Percentiles rank a stretch among this genome's conserved stretches.
phyloP scores from a whole-genome alignment of 2,888 invertebrate species.

The Choreutis nemorana region DNA sequence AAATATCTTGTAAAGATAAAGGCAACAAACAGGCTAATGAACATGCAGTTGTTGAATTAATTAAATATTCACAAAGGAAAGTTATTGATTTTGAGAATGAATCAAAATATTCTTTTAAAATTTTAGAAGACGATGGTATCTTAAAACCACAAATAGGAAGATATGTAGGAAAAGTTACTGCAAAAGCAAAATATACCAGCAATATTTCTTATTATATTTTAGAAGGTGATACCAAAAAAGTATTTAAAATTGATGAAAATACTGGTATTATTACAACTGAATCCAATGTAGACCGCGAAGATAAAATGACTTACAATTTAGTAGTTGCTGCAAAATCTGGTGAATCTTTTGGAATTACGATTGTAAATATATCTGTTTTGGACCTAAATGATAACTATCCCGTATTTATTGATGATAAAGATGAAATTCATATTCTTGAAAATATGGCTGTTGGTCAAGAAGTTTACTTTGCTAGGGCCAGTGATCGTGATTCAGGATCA shows the following conservation, averaged over 20 bases:
- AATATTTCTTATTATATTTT: slow-evolving; percentile 78
- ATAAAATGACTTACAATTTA: slow-evolving; percentile 76
- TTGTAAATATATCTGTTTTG: slow-evolving; percentile 80
- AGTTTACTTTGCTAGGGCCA: slow-evolving; percentile 86
- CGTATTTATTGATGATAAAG: slow-evolving; percentile 78
- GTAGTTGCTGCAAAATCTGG: slow-evolving; percentile 82
- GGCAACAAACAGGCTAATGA: slow-evolving; percentile 77
- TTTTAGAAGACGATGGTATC: slow-evolving; percentile 81
- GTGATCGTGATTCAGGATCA: slow-evolving; percentile 87
- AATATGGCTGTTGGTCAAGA: slow-evolving; percentile 95
- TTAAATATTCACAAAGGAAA: slow-evolving; percentile 76
- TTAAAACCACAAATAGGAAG: slow-evolving; percentile 69
- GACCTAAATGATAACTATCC: slow-evolving; percentile 95
- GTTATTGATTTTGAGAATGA: slow-evolving; percentile 78
- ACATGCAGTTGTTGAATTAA: slow-evolving; percentile 83
- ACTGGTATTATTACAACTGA: slow-evolving; percentile 82
- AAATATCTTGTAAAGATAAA: slow-evolving; percentile 81
- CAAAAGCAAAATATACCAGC: slow-evolving; percentile 69
- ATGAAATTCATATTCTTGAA: slow-evolving; percentile 82
- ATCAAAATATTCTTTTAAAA: slow-evolving; percentile 82
- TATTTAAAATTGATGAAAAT: slow-evolving; percentile 82
- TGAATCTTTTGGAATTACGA: slow-evolving; percentile 78
- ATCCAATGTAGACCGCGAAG: slow-evolving; percentile 85
- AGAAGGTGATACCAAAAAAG: slow-evolving; percentile 78
- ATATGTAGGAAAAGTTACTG: slow-evolving; percentile 80